Evolutionary conservation across 1,140 invertebrate species (phyloP).

Genomic region (Branchinecta lindahli): DNA sequence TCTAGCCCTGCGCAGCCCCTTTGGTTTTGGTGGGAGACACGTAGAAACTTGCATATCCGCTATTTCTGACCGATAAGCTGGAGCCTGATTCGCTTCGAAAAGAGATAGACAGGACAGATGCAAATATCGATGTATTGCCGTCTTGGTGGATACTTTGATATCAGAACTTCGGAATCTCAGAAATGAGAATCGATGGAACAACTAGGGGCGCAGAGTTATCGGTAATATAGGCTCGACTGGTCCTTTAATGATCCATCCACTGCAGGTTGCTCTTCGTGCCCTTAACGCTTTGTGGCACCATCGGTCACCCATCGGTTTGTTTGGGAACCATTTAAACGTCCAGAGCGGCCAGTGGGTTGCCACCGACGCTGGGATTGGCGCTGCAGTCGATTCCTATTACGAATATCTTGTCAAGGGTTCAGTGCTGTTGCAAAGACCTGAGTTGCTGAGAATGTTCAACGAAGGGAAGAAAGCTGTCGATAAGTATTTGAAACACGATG

Average conservation of each 20-base stretch:
- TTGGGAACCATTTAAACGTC: conserved; percentile 95
- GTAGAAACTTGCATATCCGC: too few species aligned
- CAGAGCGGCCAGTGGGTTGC: conserved; percentile 91
- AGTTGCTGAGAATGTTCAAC: conserved; percentile 79
- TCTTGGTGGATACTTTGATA: too few species aligned
- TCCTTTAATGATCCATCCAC: conserved; percentile 30
- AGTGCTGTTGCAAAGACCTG: conserved; percentile 59
- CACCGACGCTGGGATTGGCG: conserved; percentile 76
- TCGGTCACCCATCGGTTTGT: conserved; percentile 67
- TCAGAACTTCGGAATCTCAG: too few species aligned
- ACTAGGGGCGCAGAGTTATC: too few species aligned
- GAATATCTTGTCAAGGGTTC: conserved; percentile 96
- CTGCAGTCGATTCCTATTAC: conserved; percentile 95
- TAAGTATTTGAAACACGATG: conserved; percentile 76
- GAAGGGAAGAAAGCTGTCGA: conserved; percentile 61
- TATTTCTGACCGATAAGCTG: too few species aligned
- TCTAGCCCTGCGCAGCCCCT: too few species aligned
- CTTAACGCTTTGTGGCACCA: conserved; percentile 67
- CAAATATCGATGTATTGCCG: too few species aligned
- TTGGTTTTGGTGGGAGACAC: too few species aligned
- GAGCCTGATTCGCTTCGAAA: too few species aligned
- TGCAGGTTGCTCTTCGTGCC: conserved; percentile 74
- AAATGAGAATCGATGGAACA: too few species aligned
- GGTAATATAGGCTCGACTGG: not conserved
- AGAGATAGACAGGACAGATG: too few species aligned